Percentiles rank a stretch among this genome's conserved stretches.
Evolutionary conservation across 2,113 vertebrate genomes (phyloP).

Genomic region (Hoplias malabaricus): DNA sequence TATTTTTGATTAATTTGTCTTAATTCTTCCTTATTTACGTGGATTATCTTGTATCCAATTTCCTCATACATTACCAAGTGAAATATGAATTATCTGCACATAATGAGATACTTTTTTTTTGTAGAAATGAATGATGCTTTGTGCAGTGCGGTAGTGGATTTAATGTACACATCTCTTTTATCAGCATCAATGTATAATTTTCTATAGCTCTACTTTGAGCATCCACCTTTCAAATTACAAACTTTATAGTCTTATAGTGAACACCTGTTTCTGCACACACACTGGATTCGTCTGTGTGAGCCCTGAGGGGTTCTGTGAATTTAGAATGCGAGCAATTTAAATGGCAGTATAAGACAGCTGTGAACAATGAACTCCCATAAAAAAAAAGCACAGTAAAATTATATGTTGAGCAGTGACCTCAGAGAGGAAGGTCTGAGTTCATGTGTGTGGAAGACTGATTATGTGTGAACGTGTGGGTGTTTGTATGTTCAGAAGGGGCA

Average conservation of each 20-base stretch:
- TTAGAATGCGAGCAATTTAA: constrained; percentile 63
- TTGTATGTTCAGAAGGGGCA: neutral
- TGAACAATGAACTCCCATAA: constrained; percentile 61
- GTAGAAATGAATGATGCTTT: too few species aligned
- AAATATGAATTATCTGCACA: too few species aligned
- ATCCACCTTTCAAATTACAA: neutral
- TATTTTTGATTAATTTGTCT: too few species aligned
- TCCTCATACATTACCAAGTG: too few species aligned
- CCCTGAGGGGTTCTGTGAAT: constrained; percentile 57
- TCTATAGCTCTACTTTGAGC: neutral
- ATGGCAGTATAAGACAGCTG: constrained; percentile 52
- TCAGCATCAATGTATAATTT: neutral
- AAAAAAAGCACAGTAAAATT: constrained; percentile 61
- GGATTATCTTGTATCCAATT: too few species aligned
- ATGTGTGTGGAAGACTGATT: constrained; percentile 20
- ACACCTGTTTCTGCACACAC: constrained; percentile 70
- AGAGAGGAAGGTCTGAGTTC: neutral
- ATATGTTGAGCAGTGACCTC: constrained; percentile 25
- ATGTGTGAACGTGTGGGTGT: constrained; percentile 22
- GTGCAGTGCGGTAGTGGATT: too few species aligned
- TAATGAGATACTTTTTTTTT: too few species aligned
- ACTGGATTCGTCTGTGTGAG: constrained; percentile 56
- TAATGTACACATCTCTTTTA: neutral
- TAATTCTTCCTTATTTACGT: too few species aligned
- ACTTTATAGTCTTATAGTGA: constrained; percentile 8